These are phyloP conservation scores for Harmothoe impar DNA, from an alignment of 2,888 invertebrate species.

Conservation along the genomic window DNA sequence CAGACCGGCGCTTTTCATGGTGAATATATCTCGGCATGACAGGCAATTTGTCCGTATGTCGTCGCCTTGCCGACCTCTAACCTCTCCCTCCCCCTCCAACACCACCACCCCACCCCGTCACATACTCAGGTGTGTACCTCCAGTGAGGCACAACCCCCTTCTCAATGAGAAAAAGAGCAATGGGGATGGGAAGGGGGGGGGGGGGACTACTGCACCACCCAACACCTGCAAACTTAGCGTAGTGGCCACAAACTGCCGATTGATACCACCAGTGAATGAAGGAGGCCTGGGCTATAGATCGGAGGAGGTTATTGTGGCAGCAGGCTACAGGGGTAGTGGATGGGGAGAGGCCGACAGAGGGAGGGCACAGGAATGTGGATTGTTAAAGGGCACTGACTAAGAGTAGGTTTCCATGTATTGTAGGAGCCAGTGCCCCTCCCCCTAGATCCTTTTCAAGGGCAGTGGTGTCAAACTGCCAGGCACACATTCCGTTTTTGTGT, in stretches of 20 bases:
- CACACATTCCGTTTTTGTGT: neutral
- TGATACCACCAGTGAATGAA: constrained; percentile 37
- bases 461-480: neutral
- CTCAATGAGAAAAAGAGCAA: neutral
- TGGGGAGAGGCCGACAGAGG: neutral
- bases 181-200: neutral
- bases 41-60: constrained; percentile 47
- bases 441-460: neutral
- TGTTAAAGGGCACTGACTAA: constrained; percentile 25
- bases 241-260: neutral
- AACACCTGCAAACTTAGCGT: constrained; percentile 7
- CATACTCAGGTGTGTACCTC: constrained; percentile 39
- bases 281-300: neutral
- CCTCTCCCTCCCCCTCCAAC: neutral
- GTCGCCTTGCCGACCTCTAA: constrained; percentile 2
- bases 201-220: neutral
- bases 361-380: neutral
- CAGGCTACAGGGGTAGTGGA: neutral
- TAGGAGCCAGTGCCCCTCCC: neutral
- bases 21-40: constrained; percentile 9
- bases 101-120: neutral
- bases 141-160: too few relatives aligned
- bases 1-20: constrained; percentile 6
- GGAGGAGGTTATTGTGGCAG: neutral
- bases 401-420: neutral